Conservation (phyloP, 2,113 vertebrate genomes). For the Callithrix jacchus region DNA sequence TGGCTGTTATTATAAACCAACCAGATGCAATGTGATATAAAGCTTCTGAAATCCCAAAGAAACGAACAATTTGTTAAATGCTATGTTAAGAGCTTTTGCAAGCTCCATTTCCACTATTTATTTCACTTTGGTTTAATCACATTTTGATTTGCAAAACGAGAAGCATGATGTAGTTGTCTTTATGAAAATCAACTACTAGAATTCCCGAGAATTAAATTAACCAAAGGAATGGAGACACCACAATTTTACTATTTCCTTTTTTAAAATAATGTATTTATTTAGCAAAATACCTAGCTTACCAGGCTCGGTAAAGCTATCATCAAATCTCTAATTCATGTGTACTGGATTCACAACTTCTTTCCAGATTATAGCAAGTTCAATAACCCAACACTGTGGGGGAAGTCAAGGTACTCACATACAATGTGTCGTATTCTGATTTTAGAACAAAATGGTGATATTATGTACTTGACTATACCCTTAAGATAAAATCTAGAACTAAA, state of each 20-base stretch:
- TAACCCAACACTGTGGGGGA: neutral
- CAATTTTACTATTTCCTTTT: neutral
- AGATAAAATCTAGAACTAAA: neutral
- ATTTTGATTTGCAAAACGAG: constrained; percentile 30
- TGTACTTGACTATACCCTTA: neutral
- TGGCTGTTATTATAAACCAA: constrained; percentile 36
- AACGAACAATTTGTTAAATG: constrained; percentile 27
- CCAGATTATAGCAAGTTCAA: neutral
- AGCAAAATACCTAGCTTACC: neutral
- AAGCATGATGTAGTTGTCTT: neutral
- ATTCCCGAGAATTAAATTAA: constrained; percentile 35
- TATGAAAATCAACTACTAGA: neutral
- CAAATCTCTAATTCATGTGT: neutral
- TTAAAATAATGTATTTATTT: neutral
- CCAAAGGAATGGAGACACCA: neutral
- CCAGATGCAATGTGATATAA: neutral
- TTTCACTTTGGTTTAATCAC: constrained; percentile 32
- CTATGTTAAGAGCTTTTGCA: neutral
- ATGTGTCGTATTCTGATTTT: neutral
- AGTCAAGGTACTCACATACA: neutral
- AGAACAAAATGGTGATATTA: neutral
- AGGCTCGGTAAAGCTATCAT: neutral
- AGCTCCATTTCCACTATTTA: constrained; percentile 40
- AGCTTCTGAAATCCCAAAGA: constrained; percentile 52
- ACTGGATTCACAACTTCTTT: neutral